phyloP scores from a whole-genome alignment of 2,113 vertebrate genomes.

The Halcyon senegalensis region DNA sequence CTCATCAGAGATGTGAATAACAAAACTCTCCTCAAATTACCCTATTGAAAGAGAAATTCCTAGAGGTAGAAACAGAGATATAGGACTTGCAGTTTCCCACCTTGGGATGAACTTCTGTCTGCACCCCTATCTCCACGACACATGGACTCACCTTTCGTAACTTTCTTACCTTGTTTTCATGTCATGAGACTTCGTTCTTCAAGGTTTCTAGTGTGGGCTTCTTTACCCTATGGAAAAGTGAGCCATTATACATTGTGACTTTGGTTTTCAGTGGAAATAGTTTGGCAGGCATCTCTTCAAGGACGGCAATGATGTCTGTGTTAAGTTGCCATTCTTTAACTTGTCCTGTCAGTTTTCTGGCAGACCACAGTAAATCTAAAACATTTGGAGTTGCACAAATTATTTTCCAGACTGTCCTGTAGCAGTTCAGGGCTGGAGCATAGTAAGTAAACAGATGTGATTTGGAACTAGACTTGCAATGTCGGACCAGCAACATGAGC shows the following conservation, averaged over 20 bases:
- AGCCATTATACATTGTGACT: not conserved
- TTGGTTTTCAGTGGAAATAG: not conserved
- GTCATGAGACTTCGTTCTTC: fast-evolving
- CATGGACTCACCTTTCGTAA: not conserved
- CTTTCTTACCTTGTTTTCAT: not conserved
- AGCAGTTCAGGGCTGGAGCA: not conserved
- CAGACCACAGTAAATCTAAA: conserved; percentile 53
- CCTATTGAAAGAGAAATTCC: not conserved
- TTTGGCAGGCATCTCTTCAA: conserved; percentile 24
- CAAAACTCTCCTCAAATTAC: not conserved
- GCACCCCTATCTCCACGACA: not conserved
- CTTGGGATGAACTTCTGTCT: not conserved
- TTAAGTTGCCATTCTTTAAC: conserved; percentile 57
- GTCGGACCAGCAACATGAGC: not conserved
- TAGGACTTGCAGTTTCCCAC: not conserved
- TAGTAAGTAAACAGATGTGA: conserved; percentile 16
- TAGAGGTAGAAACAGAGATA: not conserved
- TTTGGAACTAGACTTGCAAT: not conserved
- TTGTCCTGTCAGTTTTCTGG: conserved; percentile 53
- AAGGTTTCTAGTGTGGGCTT: not conserved
- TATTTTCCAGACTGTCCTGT: conserved; percentile 49
- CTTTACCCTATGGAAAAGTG: not conserved
- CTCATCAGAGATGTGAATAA: not conserved
- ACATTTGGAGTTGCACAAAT: conserved; percentile 28
- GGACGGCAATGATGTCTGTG: conserved; percentile 10